Conservation (phyloP, 2,888 invertebrate genomes). For the Drosophila paramelanica region DNA sequence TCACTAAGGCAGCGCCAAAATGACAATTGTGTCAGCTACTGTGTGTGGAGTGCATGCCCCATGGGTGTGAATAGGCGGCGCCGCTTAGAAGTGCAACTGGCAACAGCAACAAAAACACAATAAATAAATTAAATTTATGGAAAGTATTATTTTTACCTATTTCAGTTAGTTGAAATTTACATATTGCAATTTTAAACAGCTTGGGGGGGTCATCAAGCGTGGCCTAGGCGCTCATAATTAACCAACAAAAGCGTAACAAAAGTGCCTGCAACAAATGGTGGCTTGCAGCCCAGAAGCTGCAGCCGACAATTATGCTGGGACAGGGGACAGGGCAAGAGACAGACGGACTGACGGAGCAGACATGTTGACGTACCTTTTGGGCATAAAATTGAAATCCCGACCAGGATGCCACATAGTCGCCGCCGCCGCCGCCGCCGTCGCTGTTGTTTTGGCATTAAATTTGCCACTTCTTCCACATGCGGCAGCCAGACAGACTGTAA, state of each 20-base stretch:
- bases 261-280: slow-evolving; percentile 16
- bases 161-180: slow-evolving; percentile 72
- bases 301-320: slow-evolving; percentile 62
- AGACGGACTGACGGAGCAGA: slow-evolving; percentile 35
- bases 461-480: slow-evolving; percentile 77
- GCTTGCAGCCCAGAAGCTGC: slow-evolving; percentile 64
- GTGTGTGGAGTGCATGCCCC: slow-evolving; percentile 68
- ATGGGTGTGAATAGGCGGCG: slow-evolving; percentile 36
- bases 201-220: slow-evolving; percentile 83
- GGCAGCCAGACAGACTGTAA: slow-evolving; percentile 22
- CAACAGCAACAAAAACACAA: slow-evolving; percentile 8
- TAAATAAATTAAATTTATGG: slow-evolving; percentile 82
- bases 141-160: slow-evolving; percentile 14
- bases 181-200: slow-evolving; percentile 84
- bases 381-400: slow-evolving; percentile 80
- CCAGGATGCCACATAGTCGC: slow-evolving; percentile 62
- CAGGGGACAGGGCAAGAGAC: slow-evolving; percentile 11
- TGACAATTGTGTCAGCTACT: slow-evolving; percentile 85
- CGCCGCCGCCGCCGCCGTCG: slow-evolving; percentile 48
- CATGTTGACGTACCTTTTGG: slow-evolving; percentile 81
- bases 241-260: slow-evolving; percentile 54
- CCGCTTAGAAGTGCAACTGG: slow-evolving; percentile 64
- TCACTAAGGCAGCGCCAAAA: slow-evolving; percentile 73
- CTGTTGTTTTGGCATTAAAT: slow-evolving; percentile 76
- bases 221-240: slow-evolving; percentile 65